phyloP scores from a whole-genome alignment of 2,888 invertebrate species.

The Desoria tigrina region DNA sequence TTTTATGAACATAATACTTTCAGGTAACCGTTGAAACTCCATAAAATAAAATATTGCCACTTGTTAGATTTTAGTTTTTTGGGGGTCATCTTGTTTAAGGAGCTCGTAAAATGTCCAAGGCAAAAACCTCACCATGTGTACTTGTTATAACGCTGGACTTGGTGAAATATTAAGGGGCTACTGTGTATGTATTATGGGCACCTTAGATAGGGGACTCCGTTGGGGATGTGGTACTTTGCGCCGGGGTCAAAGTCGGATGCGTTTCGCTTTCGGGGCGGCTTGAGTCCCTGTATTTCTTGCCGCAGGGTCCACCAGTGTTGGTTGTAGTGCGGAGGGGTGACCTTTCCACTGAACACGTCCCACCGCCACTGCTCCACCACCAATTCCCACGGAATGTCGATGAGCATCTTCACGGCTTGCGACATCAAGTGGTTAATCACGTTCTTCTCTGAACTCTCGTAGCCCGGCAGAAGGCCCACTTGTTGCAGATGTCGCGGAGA shows the following conservation, averaged over 20 bases:
- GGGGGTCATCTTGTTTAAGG: too few species aligned
- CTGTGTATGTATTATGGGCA: too few species aligned
- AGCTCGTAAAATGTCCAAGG: too few species aligned
- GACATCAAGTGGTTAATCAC: constrained; percentile 73
- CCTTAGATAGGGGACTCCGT: constrained; percentile 63
- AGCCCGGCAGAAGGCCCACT: constrained; percentile 67
- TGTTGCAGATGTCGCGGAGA: constrained; percentile 74
- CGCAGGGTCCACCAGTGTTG: constrained; percentile 66
- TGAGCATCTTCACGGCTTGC: constrained; percentile 71
- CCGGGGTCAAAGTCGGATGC: constrained; percentile 80
- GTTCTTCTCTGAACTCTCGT: constrained; percentile 63
- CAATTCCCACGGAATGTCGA: constrained; percentile 66
- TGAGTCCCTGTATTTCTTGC: constrained; percentile 62
- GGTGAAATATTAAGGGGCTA: too few species aligned
- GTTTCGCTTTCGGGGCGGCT: constrained; percentile 68
- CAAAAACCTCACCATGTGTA: too few species aligned
- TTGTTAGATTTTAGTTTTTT: too few species aligned
- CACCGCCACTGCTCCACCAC: constrained; percentile 75
- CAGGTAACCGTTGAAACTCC: too few species aligned
- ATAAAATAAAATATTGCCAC: too few species aligned
- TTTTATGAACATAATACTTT: too few species aligned
- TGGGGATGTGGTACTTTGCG: constrained; percentile 77
- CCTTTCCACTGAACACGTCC: constrained; percentile 63
- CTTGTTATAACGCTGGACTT: too few species aligned
- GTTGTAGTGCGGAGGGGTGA: constrained; percentile 57